Evolutionary conservation across 2,797 vertebrate species (phyloP), one percentile per base, ranked within the genome.

Genomic region (Lerista edwardsae): DNA sequence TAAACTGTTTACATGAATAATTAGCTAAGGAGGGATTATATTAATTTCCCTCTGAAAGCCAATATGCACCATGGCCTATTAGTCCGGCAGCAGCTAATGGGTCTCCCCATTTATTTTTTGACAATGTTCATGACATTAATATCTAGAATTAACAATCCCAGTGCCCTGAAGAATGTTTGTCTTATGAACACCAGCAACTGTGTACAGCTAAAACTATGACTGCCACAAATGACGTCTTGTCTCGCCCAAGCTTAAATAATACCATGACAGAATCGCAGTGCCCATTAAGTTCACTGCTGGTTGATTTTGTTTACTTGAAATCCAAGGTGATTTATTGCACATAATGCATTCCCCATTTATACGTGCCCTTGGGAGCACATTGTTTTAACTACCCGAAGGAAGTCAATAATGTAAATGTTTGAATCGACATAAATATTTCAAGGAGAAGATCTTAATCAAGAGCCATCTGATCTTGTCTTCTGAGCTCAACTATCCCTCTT

Each of bases 1-100:
- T 84, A 89, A 84, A 83, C 82, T 75, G 75, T 75, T 78, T 93
- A 86, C 90, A 89, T 92, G 86, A 85, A 41, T 87, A 79, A 87
- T 21, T 57, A 89, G 57, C 83, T 83, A 87, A 91, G 41, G 75
- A 68, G 83, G 41, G 67, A 9, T 36, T 34, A 80, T 79, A 84
- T 76, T 83, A 55, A 84, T 90, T 87, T 83, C 84, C 62, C 59
- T 93, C 89, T 75, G 55, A 64, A 88, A 81, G 61, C 75, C 11
- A 80, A 25, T 84, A 88, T 77, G 6, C 74, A 69, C 80, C 80
- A 44, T 75, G 14, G 23, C 11, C 21, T 51, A 29, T 84, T 36
- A 0, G 0, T 57, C 69, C n/a, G 6, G 19, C 59, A 88, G 89
- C 44, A 89, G 88, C 44, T 51, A 87, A 88, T 25, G 6, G 82